phyloP scores from a whole-genome alignment of 2,113 vertebrate species.

The Tautogolabrus adspersus region DNA sequence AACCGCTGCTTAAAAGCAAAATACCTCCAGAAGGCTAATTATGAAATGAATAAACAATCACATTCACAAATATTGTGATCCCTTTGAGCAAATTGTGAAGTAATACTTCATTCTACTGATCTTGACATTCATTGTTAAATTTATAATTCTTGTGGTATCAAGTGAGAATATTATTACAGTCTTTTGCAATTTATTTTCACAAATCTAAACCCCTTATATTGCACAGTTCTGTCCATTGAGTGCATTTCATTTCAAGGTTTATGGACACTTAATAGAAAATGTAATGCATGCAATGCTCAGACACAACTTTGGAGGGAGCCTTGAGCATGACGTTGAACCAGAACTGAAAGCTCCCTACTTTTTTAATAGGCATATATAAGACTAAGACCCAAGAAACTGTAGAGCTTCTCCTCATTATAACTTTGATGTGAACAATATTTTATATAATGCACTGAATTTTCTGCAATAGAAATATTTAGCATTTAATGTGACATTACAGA shows the following conservation, averaged over 20 bases:
- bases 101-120: too few species aligned
- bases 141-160: too few species aligned
- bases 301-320: conserved; percentile 79
- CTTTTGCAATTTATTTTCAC: too few species aligned
- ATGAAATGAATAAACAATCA: too few species aligned
- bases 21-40: too few species aligned
- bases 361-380: not conserved
- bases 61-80: too few species aligned
- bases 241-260: not conserved
- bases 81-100: too few species aligned
- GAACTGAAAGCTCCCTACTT: not conserved
- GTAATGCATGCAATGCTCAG: conserved; percentile 69
- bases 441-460: not conserved
- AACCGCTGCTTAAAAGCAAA: too few species aligned
- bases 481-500: not conserved
- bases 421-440: not conserved
- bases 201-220: too few species aligned
- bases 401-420: not conserved
- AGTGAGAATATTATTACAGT: too few species aligned
- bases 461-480: not conserved
- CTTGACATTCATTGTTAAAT: too few species aligned
- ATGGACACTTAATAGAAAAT: conserved; percentile 6
- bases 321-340: conserved; percentile 56
- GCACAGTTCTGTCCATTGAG: not conserved
- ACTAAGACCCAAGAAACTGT: not conserved